A percentile compares a stretch with the other conserved stretches of the same genome.
Conservation (phyloP, 2,113 vertebrate genomes). For the Ctenodactylus gundi region DNA sequence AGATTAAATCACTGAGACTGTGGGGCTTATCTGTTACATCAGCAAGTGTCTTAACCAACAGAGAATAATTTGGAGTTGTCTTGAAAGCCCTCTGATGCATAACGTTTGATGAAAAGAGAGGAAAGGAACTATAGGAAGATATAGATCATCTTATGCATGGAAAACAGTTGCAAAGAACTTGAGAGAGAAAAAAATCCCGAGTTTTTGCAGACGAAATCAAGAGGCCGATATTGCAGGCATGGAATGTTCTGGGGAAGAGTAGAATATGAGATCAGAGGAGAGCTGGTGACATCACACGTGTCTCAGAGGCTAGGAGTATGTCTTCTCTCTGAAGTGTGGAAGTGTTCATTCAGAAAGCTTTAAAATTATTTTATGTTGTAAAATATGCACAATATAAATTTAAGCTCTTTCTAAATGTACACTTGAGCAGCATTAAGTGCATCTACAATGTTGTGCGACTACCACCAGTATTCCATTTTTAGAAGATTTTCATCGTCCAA, state of each 20-base stretch:
- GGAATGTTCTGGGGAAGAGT: not conserved
- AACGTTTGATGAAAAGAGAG: not conserved
- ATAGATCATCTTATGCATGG: not conserved
- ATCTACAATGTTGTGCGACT: not conserved
- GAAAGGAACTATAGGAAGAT: not conserved
- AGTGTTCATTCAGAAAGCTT: not conserved
- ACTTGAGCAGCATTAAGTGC: not conserved
- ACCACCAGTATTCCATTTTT: not conserved
- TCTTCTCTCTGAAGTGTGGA: not conserved
- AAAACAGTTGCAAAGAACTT: not conserved
- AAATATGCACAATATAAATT: not conserved
- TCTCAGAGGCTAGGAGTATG: not conserved
- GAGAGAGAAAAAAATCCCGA: not conserved
- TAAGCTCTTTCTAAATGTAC: not conserved
- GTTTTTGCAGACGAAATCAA: not conserved
- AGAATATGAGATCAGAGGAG: not conserved
- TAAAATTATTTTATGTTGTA: not conserved
- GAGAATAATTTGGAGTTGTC: not conserved
- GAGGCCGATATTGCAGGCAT: not conserved
- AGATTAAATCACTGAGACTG: not conserved
- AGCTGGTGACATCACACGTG: not conserved
- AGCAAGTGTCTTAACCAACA: not conserved
- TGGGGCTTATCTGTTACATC: not conserved
- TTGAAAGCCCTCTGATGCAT: not conserved
- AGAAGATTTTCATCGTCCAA: not conserved